These are phyloP conservation scores for Cepphus grylle DNA, from an alignment of 2,113 vertebrate genomes.

Conservation along the genomic window DNA sequence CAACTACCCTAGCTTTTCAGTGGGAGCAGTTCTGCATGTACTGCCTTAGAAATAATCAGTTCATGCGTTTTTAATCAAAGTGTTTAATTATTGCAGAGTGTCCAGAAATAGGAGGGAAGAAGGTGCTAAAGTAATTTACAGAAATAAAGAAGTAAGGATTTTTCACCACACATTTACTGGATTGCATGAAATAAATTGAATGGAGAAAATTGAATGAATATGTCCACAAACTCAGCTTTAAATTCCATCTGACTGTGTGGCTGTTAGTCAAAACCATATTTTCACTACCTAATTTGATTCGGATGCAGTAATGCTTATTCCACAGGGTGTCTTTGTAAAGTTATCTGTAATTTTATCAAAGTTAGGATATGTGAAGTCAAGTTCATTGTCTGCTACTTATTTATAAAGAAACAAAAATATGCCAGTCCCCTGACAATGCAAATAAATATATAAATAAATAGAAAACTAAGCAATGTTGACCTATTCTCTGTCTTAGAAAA, in stretches of 20 bases:
- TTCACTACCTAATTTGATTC: background rate
- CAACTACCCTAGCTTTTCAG: conserved; percentile 11
- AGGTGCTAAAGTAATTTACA: background rate
- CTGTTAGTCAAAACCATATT: background rate
- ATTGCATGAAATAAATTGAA: background rate
- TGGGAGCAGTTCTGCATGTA: background rate
- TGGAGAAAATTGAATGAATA: background rate
- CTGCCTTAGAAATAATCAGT: background rate
- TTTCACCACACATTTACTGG: background rate
- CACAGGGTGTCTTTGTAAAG: background rate
- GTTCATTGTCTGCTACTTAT: background rate
- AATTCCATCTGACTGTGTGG: background rate
- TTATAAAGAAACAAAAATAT: background rate
- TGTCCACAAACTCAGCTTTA: background rate
- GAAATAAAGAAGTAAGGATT: background rate
- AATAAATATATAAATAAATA: background rate
- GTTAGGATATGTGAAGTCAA: background rate
- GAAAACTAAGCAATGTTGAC: background rate
- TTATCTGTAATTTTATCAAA: background rate
- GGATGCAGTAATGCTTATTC: background rate
- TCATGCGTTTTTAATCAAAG: background rate
- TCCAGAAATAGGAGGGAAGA: background rate
- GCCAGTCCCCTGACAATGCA: background rate
- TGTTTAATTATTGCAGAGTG: background rate
- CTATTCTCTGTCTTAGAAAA: background rate